Evolutionary conservation across 2,113 vertebrate genomes (phyloP), one percentile per base, ranked within the genome.

Genomic region (Lethenteron camtschaticum): DNA sequence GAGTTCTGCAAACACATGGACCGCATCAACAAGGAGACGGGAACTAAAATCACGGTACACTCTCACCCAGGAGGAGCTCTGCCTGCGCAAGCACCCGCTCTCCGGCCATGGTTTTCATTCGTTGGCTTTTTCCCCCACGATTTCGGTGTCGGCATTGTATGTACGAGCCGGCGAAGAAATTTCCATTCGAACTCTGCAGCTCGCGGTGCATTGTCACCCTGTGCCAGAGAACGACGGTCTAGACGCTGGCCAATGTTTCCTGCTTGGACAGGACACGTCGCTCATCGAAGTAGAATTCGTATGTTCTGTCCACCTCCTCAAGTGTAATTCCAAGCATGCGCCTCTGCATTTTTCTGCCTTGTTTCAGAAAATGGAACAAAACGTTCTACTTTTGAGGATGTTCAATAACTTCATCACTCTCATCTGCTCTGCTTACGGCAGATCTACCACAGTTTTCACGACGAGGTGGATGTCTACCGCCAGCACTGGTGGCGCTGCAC

Each of bases 1-100:
- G 91, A 99, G 78, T 99, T 99, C 77, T 81, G 88, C 80, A 96
- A 88, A 73, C 92, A 99, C 69, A 96, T 99, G 94, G 77, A 79
- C 41, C 83, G 92, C 24, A 94, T 99, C 74, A 99, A 99, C 75
- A 68, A 70, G 56, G 75, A 85, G 76, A 87, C 79, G 2, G 94
- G 94, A 73, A 84, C 92, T 13, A 87, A 86, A 8, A 86, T 99
- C 56, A 85, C 86, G 6, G 92, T 99, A 79, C 71, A 77, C 60
- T 57, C 56, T 68, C 69, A 69, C 16, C 63, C 63, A 56, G 59
- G 55, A 56, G 59, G 9, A 66, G n/a, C 6, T 41, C 41, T 41
- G 41, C 41, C 41, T 41, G 41, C 5, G 41, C 41, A 41, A 41
- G 41, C 41, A 41, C 41, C 41, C 41, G 41, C 41, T 41, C 41